Conservation (phyloP, 2,797 vertebrate genomes). For the Parauchenoglanis punctatus region DNA sequence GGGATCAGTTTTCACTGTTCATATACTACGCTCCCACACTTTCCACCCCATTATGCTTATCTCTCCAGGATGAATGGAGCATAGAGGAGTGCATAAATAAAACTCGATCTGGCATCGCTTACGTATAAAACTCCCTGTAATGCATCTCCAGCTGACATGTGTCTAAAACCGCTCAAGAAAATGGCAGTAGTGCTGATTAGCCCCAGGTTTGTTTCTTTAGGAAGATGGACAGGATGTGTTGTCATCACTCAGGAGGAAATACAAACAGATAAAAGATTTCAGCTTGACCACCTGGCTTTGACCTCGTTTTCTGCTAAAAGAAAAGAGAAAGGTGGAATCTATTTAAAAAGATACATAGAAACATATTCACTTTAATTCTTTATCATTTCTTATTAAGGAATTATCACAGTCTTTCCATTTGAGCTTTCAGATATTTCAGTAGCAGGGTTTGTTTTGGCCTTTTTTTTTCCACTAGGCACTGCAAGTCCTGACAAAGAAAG, state of each 20-base stretch:
- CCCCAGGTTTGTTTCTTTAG: neutral
- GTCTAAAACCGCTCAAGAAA: neutral
- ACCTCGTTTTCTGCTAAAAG: neutral
- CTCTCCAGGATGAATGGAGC: neutral
- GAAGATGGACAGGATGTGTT: neutral
- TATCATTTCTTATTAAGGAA: neutral
- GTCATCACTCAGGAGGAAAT: neutral
- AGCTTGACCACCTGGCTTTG: neutral
- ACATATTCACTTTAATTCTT: neutral
- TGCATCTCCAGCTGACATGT: neutral
- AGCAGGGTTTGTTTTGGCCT: neutral
- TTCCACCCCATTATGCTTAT: too few species aligned
- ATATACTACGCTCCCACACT: neutral
- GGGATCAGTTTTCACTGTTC: neutral
- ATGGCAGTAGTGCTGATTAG: neutral
- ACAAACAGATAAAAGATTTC: neutral
- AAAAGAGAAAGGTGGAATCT: neutral
- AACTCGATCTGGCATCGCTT: neutral
- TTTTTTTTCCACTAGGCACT: slow-evolving; percentile 37
- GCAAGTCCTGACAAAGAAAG: slow-evolving; percentile 61
- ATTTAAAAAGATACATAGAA: neutral
- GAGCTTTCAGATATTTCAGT: neutral
- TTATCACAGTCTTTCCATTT: neutral
- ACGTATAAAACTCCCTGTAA: neutral
- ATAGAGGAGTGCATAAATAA: neutral